Percentiles rank a stretch among this genome's conserved stretches.
Evolutionary conservation across 1,140 invertebrate genomes (phyloP).

Genomic region (Drosophila neocordata): DNA sequence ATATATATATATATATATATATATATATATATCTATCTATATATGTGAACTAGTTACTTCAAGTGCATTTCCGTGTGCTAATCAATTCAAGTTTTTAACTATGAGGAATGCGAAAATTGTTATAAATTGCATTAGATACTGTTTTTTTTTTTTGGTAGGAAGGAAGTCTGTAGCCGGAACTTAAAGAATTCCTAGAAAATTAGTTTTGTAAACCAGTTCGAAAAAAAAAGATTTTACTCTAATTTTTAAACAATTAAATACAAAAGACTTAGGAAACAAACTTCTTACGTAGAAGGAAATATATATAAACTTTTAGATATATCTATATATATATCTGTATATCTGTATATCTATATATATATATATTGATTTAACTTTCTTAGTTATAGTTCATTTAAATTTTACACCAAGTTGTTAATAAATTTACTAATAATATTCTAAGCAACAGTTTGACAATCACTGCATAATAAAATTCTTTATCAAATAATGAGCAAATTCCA

Average conservation of each 20-base stretch:
- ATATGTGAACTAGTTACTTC: conserved; percentile 26
- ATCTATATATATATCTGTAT: neutral
- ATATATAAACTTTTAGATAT: neutral
- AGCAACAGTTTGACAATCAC: conserved; percentile 20
- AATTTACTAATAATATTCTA: too few species aligned
- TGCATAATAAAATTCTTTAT: conserved; percentile 31
- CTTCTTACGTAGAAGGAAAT: conserved; percentile 27
- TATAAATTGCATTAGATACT: too few species aligned
- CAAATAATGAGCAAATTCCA: conserved; percentile 51
- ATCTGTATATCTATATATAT: neutral
- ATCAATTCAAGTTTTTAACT: conserved; percentile 12
- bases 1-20: neutral
- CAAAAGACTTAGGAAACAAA: conserved; percentile 71
- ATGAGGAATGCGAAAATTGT: neutral
- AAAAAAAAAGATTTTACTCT: conserved; percentile 16
- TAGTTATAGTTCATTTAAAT: conserved; percentile 27
- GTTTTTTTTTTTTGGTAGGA: conserved; percentile 4
- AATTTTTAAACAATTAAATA: conserved; percentile 36
- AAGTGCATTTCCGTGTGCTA: conserved; percentile 50
- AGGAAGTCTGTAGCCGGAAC: conserved; percentile 42
- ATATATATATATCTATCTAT: neutral
- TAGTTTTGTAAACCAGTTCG: conserved; percentile 20
- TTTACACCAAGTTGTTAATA: conserved; percentile 12
- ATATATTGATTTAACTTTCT: conserved; percentile 20
- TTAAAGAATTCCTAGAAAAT: conserved; percentile 30